phyloP scores from a whole-genome alignment of 1,140 invertebrate species.

The Zaprionus tsacasi region DNA sequence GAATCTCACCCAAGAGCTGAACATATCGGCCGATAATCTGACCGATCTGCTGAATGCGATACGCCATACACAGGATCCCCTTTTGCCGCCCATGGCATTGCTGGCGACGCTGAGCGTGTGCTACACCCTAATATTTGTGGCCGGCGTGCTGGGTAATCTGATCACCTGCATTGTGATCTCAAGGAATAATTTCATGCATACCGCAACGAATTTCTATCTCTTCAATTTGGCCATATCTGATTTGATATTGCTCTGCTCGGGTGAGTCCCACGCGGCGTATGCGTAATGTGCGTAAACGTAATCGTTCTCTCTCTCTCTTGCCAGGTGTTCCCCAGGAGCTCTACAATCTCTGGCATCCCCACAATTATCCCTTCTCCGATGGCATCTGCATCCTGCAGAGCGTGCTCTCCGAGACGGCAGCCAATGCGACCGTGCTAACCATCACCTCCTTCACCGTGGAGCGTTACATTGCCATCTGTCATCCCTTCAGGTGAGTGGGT shows the following conservation, averaged over 20 bases:
- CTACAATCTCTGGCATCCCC: constrained; percentile 91
- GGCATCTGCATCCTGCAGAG: constrained; percentile 90
- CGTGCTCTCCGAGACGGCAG: constrained; percentile 92
- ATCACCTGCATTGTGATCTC: constrained; percentile 94
- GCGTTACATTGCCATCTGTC: constrained; percentile 93
- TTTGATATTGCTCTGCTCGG: constrained; percentile 90
- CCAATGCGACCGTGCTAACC: constrained; percentile 95
- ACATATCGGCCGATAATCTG: constrained; percentile 77
- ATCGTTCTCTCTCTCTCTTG: background rate
- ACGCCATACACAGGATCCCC: constrained; percentile 51
- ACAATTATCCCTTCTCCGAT: constrained; percentile 91
- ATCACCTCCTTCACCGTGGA: constrained; percentile 95
- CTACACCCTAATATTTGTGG: constrained; percentile 91
- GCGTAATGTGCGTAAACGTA: too few species aligned
- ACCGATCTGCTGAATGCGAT: constrained; percentile 68
- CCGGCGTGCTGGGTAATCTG: constrained; percentile 93
- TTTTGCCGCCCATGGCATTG: constrained; percentile 70
- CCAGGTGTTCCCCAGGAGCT: constrained; percentile 91
- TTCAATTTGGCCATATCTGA: constrained; percentile 95
- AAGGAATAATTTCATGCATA: constrained; percentile 92
- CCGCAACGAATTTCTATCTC: constrained; percentile 93
- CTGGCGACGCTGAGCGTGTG: constrained; percentile 88
- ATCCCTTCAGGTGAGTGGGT: constrained; percentile 87
- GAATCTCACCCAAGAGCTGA: constrained; percentile 80
- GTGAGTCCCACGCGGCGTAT: constrained; percentile 37